phyloP scores from a whole-genome alignment of 2,888 invertebrate species.

The Torymus aiolomorphi region DNA sequence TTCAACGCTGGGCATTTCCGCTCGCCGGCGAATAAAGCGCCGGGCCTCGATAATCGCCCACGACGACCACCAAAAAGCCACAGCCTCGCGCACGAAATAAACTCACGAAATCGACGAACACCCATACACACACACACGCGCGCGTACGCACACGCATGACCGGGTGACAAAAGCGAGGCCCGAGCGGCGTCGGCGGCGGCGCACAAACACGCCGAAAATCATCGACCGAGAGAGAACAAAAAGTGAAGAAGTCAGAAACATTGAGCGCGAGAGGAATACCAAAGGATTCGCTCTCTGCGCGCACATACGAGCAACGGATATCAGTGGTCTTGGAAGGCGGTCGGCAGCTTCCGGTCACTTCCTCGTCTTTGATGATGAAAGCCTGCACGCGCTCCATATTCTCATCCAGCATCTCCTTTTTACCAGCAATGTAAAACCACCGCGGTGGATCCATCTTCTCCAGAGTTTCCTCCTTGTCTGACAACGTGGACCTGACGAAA shows the following conservation, averaged over 20 bases:
- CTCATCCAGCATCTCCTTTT: slow-evolving; percentile 42
- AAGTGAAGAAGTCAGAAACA: background rate
- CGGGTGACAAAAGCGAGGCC: slow-evolving; percentile 3
- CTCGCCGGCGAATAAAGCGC: too few species aligned
- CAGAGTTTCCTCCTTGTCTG: background rate
- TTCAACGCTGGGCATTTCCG: too few species aligned
- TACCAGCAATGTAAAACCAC: background rate
- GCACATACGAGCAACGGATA: slow-evolving; percentile 25
- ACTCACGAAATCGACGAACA: background rate
- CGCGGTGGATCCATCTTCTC: background rate
- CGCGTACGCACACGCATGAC: too few species aligned
- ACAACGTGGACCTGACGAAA: background rate
- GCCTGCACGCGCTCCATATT: slow-evolving; percentile 61
- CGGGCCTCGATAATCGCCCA: background rate
- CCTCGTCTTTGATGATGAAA: slow-evolving; percentile 63
- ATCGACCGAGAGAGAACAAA: slow-evolving; percentile 3
- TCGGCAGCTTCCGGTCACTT: slow-evolving; percentile 5
- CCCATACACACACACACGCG: too few species aligned
- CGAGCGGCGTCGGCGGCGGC: background rate
- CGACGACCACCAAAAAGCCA: background rate
- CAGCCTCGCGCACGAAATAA: slow-evolving; percentile 2
- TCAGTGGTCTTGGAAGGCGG: background rate
- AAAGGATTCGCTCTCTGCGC: background rate
- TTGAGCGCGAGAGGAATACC: background rate
- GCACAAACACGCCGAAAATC: background rate